A percentile compares a stretch with the other conserved stretches of the same genome.
These are phyloP conservation scores for Aplysia californica DNA, from an alignment of 1,140 invertebrate species.

Conservation along the genomic window DNA sequence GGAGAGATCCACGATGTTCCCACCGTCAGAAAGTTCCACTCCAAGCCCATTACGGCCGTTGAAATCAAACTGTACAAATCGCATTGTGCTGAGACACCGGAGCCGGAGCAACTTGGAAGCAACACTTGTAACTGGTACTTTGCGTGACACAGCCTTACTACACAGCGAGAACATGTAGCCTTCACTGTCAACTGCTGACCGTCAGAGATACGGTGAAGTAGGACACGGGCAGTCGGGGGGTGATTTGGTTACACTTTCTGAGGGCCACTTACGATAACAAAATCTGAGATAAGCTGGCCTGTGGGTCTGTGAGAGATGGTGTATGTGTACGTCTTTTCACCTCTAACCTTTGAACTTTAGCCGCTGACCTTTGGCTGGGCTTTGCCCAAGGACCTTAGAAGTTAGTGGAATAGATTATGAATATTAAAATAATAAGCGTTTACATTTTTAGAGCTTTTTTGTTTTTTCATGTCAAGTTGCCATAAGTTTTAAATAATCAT, in stretches of 20 bases:
- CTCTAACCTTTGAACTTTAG: background rate
- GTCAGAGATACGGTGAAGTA: background rate
- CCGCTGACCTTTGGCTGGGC: background rate
- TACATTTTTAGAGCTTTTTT: background rate
- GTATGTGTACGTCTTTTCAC: background rate
- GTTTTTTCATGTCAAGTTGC: background rate
- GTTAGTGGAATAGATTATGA: background rate
- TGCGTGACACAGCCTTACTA: no score
- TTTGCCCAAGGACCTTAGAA: background rate
- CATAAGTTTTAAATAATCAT: background rate
- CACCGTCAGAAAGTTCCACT: slow-evolving; percentile 46
- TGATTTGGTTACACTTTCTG: background rate
- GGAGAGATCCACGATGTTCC: slow-evolving; percentile 54
- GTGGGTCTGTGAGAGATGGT: no score
- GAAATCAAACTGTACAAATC: slow-evolving; percentile 55
- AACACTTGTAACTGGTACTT: no score
- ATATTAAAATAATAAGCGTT: background rate
- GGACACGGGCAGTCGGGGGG: background rate
- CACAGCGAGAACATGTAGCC: no score
- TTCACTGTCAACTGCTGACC: background rate
- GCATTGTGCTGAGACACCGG: slow-evolving; percentile 38
- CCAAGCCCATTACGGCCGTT: slow-evolving; percentile 40
- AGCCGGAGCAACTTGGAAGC: background rate
- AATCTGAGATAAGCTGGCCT: no score
- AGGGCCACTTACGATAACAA: background rate